Evolutionary conservation across 2,113 vertebrate species (phyloP).

Genomic region (Nannobrachium achirus): DNA sequence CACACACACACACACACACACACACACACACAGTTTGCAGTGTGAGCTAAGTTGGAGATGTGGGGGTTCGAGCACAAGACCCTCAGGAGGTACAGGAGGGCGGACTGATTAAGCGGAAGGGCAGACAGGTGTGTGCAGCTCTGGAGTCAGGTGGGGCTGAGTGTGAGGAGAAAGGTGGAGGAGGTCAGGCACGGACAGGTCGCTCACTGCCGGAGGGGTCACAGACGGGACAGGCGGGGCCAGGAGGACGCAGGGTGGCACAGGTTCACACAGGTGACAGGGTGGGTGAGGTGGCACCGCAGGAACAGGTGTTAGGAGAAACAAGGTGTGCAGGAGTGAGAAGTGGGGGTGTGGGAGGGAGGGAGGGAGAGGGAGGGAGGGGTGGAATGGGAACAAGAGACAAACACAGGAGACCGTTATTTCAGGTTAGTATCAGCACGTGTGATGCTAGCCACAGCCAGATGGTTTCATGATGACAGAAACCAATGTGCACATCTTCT

Average conservation of each 20-base stretch:
- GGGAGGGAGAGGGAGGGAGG: conserved; percentile 40
- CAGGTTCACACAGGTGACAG: conserved; percentile 42
- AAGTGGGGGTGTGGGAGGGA: conserved; percentile 40
- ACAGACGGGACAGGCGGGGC: conserved; percentile 25
- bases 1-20: conserved; percentile 1
- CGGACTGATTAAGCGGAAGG: conserved; percentile 18
- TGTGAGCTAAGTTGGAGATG: conserved; percentile 33
- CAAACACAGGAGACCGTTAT: conserved; percentile 79
- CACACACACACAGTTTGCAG: conserved; percentile 36
- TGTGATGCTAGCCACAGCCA: conserved; percentile 58
- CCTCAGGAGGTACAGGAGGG: not conserved
- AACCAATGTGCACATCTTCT: conserved; percentile 37
- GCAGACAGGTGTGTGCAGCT: conserved; percentile 37
- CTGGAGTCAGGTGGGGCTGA: conserved; percentile 25
- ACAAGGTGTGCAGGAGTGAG: conserved; percentile 28
- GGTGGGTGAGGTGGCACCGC: conserved; percentile 44
- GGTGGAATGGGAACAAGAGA: conserved; percentile 78
- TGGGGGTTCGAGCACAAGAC: not conserved
- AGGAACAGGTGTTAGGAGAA: conserved; percentile 54
- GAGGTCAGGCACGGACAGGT: conserved; percentile 51
- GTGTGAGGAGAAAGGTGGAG: conserved; percentile 44
- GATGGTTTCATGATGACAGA: conserved; percentile 52
- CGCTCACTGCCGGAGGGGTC: conserved; percentile 62
- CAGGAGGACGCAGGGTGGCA: conserved; percentile 41
- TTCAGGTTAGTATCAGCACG: conserved; percentile 76